phyloP scores from a whole-genome alignment of 2,888 invertebrate species.

The Spialia ferax region DNA sequence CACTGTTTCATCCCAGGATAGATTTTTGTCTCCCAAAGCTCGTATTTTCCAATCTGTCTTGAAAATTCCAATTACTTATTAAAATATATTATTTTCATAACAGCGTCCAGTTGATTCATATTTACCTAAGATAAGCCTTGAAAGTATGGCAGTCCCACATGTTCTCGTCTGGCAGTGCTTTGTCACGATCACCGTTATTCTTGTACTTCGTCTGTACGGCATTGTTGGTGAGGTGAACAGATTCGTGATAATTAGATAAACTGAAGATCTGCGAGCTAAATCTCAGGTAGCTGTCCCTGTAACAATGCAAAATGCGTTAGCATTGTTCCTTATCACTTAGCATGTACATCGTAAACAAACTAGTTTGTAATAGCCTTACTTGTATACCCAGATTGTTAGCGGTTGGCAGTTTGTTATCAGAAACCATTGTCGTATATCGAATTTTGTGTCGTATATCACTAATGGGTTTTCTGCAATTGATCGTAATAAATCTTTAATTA shows the following conservation, averaged over 20 bases:
- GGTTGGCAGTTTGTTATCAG: constrained; percentile 96
- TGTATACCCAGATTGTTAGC: constrained; percentile 96
- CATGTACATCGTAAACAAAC: constrained; percentile 7
- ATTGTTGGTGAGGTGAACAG: constrained; percentile 97
- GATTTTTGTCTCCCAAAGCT: constrained; percentile 94
- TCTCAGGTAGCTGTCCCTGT: constrained; percentile 95
- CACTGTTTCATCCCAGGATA: constrained; percentile 96
- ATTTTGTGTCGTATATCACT: constrained; percentile 96
- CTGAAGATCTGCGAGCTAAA: constrained; percentile 97
- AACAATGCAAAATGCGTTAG: constrained; percentile 33
- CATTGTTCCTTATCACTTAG: not conserved
- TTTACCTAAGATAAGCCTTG: constrained; percentile 89
- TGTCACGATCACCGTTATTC: constrained; percentile 89
- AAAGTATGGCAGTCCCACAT: constrained; percentile 98
- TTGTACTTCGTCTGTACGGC: constrained; percentile 96
- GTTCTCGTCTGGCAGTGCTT: constrained; percentile 94
- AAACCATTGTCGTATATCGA: constrained; percentile 98
- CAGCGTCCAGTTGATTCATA: constrained; percentile 36
- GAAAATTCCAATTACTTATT: constrained; percentile 54
- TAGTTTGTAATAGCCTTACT: constrained; percentile 78
- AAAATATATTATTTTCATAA: constrained; percentile 24
- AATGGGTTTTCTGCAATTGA: constrained; percentile 92
- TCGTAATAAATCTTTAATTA: constrained; percentile 13
- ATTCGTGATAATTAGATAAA: constrained; percentile 95
- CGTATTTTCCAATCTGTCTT: constrained; percentile 91